phyloP scores from a whole-genome alignment of 2,888 invertebrate genomes.

The Tenthredo livida region DNA sequence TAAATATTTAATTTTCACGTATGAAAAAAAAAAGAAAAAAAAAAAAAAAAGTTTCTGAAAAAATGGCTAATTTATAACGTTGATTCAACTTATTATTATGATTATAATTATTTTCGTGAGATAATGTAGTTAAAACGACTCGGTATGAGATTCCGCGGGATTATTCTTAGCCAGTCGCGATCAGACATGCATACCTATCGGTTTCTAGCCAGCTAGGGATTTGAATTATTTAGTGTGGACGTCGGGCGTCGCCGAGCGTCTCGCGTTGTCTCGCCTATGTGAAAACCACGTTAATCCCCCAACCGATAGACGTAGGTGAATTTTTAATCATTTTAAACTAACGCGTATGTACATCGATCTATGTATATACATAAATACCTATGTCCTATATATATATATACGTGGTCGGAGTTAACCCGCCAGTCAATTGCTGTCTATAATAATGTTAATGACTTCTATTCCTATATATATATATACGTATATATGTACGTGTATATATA shows the following conservation, averaged over 20 bases:
- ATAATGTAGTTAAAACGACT: not conserved
- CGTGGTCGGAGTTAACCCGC: not conserved
- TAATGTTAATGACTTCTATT: not conserved
- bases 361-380: too few species aligned
- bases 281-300: slow-evolving; percentile 39
- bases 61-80: not conserved
- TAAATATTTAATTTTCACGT: not conserved
- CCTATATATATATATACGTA: not conserved
- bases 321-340: slow-evolving; percentile 21
- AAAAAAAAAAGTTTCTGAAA: not conserved
- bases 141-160: not conserved
- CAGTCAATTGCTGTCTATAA: not conserved
- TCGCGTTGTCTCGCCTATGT: slow-evolving; percentile 7
- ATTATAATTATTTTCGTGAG: not conserved
- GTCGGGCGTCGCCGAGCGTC: slow-evolving; percentile 28
- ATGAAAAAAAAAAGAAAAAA: not conserved
- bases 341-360: not conserved
- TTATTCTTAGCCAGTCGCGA: slow-evolving; percentile 29
- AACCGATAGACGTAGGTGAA: slow-evolving; percentile 37
- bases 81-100: not conserved
- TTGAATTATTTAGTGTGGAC: slow-evolving; percentile 47
- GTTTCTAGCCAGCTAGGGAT: slow-evolving; percentile 4
- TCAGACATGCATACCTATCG: slow-evolving; percentile 50
- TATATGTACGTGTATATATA: not conserved
- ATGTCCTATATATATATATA: not conserved